phyloP scores from a whole-genome alignment of 2,113 vertebrate genomes.

The Chionodraco myersi region DNA sequence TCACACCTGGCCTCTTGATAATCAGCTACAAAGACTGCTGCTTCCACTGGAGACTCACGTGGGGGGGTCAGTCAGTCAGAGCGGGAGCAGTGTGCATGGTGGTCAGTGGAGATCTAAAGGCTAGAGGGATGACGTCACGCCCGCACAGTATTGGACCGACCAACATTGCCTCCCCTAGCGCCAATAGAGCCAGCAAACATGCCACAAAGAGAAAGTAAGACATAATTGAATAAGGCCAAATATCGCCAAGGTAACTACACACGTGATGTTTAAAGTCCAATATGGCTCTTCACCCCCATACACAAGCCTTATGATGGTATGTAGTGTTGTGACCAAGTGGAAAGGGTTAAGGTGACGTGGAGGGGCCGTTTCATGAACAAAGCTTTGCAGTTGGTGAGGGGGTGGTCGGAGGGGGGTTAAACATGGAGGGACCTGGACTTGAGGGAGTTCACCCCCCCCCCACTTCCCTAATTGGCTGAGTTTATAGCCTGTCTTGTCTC shows the following conservation, averaged over 20 bases:
- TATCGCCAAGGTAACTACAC: not conserved
- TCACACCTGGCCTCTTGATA: not conserved
- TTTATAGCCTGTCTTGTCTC: slow-evolving; percentile 83
- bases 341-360: slow-evolving; percentile 2
- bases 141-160: not conserved
- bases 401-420: slow-evolving; percentile 26
- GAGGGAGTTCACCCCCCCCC: slow-evolving; percentile 9
- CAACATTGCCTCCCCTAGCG: not conserved
- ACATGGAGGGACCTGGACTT: slow-evolving; percentile 24
- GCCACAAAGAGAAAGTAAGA: not conserved
- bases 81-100: not conserved
- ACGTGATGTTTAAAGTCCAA: slow-evolving; percentile 6
- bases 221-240: not conserved
- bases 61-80: not conserved
- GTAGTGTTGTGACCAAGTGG: not conserved
- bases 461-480: slow-evolving; percentile 75
- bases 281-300: not conserved
- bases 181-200: not conserved
- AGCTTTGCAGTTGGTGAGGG: slow-evolving; percentile 9
- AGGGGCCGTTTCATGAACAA: slow-evolving; percentile 19
- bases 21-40: not conserved
- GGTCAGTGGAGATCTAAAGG: slow-evolving; percentile 5
- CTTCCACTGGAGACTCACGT: not conserved
- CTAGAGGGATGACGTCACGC: slow-evolving; percentile 14
- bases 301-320: not conserved